Evolutionary conservation across 2,113 vertebrate genomes (phyloP).

Genomic region (Oryzias curvinotus): DNA sequence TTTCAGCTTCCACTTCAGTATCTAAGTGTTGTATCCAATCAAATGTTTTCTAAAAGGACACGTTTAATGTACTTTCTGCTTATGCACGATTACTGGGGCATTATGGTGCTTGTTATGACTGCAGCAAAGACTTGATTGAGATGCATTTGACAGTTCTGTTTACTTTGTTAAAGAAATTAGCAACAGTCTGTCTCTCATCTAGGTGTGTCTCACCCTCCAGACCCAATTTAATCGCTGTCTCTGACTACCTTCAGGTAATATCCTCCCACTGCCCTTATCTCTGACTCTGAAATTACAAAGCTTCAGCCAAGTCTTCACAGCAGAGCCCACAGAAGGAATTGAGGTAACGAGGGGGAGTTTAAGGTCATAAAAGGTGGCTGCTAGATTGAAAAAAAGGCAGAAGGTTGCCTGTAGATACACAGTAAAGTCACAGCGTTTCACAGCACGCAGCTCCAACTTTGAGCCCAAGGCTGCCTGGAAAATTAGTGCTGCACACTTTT

Average conservation of each 20-base stretch:
- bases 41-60: no score
- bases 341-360: conserved; percentile 19
- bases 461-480: conserved; percentile 25
- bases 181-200: conserved; percentile 53
- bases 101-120: no score
- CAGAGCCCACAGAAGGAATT: conserved; percentile 26
- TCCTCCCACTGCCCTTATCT: conserved; percentile 61
- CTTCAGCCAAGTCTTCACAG: conserved; percentile 34
- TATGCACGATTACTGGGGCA: no score
- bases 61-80: no score
- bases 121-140: no score
- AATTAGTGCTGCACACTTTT: conserved; percentile 36
- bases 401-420: conserved; percentile 29
- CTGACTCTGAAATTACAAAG: conserved; percentile 56
- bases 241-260: conserved; percentile 62
- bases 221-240: conserved; percentile 66
- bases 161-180: conserved; percentile 41
- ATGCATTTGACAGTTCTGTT: no score
- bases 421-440: conserved; percentile 30
- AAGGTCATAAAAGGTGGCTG: conserved; percentile 48
- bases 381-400: conserved; percentile 19
- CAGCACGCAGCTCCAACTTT: conserved; percentile 11
- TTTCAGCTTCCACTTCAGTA: no score
- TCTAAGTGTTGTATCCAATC: no score
- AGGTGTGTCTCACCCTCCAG: conserved; percentile 64